Conservation (phyloP, 2,888 invertebrate species). For the Scaptomyza reducta region DNA sequence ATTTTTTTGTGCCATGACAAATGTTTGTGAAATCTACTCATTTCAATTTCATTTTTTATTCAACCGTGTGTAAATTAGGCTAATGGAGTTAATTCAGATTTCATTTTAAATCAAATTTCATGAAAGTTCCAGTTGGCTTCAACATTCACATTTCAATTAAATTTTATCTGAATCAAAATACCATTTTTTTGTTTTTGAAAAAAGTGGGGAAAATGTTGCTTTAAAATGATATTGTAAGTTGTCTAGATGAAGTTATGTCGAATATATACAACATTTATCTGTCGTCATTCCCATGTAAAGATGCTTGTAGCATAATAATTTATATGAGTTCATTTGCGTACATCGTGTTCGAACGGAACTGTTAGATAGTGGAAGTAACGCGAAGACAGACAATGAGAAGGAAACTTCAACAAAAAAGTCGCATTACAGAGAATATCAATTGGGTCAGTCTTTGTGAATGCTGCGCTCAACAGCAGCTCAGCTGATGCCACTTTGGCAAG, state of each 20-base stretch:
- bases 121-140: background rate
- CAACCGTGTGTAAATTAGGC: slow-evolving; percentile 19
- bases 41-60: background rate
- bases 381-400: slow-evolving; percentile 23
- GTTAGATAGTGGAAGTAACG: background rate
- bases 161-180: background rate
- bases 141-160: background rate
- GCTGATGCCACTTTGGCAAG: slow-evolving; percentile 19
- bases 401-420: slow-evolving; percentile 19
- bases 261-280: background rate
- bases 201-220: background rate
- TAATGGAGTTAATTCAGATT: slow-evolving; percentile 28
- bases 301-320: slow-evolving; percentile 42
- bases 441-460: slow-evolving; percentile 31
- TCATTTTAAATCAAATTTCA: background rate
- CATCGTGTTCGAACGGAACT: slow-evolving; percentile 2
- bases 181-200: background rate
- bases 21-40: slow-evolving; percentile 7
- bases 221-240: background rate
- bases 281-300: slow-evolving; percentile 5
- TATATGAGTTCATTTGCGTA: slow-evolving; percentile 43
- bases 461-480: slow-evolving; percentile 4
- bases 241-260: background rate
- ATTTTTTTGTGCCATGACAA: slow-evolving; percentile 10
- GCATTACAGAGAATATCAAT: slow-evolving; percentile 21